A percentile compares a stretch with the other conserved stretches of the same genome.
These are phyloP conservation scores for Chiloscyllium plagiosum DNA, from an alignment of 2,113 vertebrate genomes.

Conservation along the genomic window DNA sequence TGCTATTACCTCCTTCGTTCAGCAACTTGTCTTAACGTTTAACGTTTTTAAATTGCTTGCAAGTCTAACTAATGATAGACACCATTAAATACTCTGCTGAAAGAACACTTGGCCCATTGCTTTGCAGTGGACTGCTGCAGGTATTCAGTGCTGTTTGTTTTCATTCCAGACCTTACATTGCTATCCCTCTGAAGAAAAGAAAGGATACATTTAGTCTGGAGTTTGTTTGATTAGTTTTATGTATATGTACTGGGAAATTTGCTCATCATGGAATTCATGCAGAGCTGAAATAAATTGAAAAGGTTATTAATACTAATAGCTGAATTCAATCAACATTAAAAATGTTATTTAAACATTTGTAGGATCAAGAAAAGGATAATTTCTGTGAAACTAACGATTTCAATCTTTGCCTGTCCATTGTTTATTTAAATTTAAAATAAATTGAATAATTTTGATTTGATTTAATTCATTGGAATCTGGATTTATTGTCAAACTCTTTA, in stretches of 20 bases:
- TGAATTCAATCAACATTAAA: not conserved
- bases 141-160: not conserved
- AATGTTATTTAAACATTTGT: constrained; percentile 27
- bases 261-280: not conserved
- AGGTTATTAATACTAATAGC: not conserved
- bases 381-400: not conserved
- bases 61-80: not conserved
- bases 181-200: not conserved
- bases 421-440: not conserved
- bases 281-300: not conserved
- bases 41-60: no score
- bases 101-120: not conserved
- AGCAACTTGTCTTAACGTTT: not conserved
- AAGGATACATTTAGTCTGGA: not conserved
- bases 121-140: not conserved
- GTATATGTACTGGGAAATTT: not conserved
- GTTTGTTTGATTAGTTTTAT: constrained; percentile 9
- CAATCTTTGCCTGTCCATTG: constrained; percentile 2
- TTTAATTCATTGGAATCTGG: constrained; percentile 32
- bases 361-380: not conserved
- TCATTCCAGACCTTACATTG: not conserved
- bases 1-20: not conserved
- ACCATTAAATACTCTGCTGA: not conserved
- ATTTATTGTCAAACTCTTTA: constrained; percentile 35
- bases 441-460: constrained; percentile 31